Evolutionary conservation across 1,140 invertebrate genomes (phyloP).

Genomic region (Drosophila kikkawai): DNA sequence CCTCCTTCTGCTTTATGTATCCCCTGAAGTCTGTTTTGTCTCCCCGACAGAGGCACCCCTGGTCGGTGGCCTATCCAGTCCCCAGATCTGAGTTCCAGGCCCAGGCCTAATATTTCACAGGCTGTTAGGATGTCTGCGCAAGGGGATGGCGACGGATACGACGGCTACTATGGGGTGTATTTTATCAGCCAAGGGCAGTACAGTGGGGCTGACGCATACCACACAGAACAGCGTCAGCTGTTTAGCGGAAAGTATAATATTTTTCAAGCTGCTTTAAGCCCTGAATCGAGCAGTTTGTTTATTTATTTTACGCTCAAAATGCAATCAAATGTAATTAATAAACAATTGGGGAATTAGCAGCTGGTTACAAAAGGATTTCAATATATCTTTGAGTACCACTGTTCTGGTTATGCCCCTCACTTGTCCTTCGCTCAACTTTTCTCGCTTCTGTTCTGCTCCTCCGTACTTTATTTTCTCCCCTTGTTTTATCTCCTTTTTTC

Average conservation of each 20-base stretch:
- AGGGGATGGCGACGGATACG: neutral
- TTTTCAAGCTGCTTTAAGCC: constrained; percentile 13
- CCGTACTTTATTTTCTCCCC: neutral
- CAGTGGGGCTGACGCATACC: constrained; percentile 17
- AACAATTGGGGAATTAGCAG: constrained; percentile 5
- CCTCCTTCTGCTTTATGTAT: constrained; percentile 45
- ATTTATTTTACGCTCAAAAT: neutral
- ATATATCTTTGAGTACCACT: constrained; percentile 12
- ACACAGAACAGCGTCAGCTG: constrained; percentile 4
- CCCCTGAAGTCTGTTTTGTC: constrained; percentile 41
- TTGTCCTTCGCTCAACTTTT: constrained; percentile 49
- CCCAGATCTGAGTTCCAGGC: constrained; percentile 9
- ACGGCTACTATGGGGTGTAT: constrained; percentile 12
- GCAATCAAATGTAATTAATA: constrained; percentile 21
- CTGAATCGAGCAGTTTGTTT: neutral
- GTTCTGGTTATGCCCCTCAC: constrained; percentile 46
- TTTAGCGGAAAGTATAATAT: neutral
- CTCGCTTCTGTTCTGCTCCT: constrained; percentile 2
- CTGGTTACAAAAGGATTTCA: neutral
- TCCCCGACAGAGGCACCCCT: constrained; percentile 11
- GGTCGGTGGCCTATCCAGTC: constrained; percentile 13
- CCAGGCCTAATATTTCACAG: constrained; percentile 57
- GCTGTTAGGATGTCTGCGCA: constrained; percentile 42
- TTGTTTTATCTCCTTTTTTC: constrained; percentile 15
- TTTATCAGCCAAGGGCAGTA: constrained; percentile 23